Base-by-base conservation (phyloP, 2,113 vertebrate species). In the Grammomys dolichurus region DNA sequence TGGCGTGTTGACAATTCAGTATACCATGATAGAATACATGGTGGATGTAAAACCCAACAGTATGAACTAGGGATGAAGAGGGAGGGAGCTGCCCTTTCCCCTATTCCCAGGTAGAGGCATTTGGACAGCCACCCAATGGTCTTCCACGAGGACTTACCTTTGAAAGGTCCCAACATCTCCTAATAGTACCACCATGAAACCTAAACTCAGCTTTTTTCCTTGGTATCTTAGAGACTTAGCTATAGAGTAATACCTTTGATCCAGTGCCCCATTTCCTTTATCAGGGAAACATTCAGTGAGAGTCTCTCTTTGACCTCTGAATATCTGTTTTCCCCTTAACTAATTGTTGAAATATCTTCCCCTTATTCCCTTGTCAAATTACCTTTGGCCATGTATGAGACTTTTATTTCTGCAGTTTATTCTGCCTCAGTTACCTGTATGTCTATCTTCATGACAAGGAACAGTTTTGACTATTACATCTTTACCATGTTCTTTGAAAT, bases 221-320 rank as follows among this genome's bases (percentile, higher is more conserved):
- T 65, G 69, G 8, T 33, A n/a, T 65, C 84, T 19, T 73, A 43
- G 12, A 26, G 4, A 12, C 40, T 87, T 69, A 60, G 17, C 1
- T 93, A 5, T 89, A 89, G 87, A 6, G 16, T 95, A 51, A 87
- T 46, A 51, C 54, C 60, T 70, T 92, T 48, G 89, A 26, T 92
- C 17, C 36, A 76, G 89, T 87, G 19, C 36, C 63, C 63, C 3
- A 19, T 84, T 60, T 86, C 13, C 28, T 46, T 65, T 46, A 31
- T 2, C 2, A 28, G 19, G 28, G 28, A 67, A 11, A 8, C 48
- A 12, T 60, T 86, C 92, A 40, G 58, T 28, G 76, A 72, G 5
- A 60, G 3, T 54, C 40, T 54, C 54, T 36, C n/a, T 78, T 43
- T 76, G 11, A 28, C 24, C 19, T 86, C 20, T 84, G 46, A 24